Evolutionary conservation across 2,888 invertebrate genomes (phyloP), one percentile per base, ranked within the genome.

Genomic region (Polydrusus pterygomalis): DNA sequence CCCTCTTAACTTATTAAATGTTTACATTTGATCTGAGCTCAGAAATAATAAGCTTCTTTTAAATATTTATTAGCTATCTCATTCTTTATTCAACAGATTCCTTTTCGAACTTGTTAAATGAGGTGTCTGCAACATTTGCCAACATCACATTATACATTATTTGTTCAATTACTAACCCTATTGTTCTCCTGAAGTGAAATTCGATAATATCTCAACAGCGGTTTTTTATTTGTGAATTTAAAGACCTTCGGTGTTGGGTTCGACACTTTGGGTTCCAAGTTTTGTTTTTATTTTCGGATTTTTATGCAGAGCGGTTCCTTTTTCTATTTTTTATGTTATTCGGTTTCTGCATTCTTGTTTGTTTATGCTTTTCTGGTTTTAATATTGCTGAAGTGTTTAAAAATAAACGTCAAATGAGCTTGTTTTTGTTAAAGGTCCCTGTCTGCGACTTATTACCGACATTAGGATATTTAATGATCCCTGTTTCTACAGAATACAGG

Each of bases 111-210:
- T 70, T 77, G 77, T 77, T 74, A 74, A 74, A 77, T 73, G 73
- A 77, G 70, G 77, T 77, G 77, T 77, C 77, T 74, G 77, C 77
- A 67, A 77, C 47, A 77, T 77, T 77, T 73, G 77, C 77, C 77
- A 77, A 77, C 77, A 72, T 30, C 64, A 51, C 62, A 73, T 75
- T 73, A 76, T 76, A 68, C 73, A 71, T 76, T 72, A 76, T 76
- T 73, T 76, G 76, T 73, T 76, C 72, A 76, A 76, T 76, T 76
- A 76, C 60, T 38, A 65, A 60, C 45, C 56, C 76, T 47, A 72
- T 76, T 73, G 72, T 76, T 76, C 73, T 69, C 45, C 70, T 73
- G 38, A 64, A 67, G 69, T 73, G 76, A 76, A 76, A 76, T 64
- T 72, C 73, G 76, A 76, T 76, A 63, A 15, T 72, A 76, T 76